A percentile compares a stretch with the other conserved stretches of the same genome.
phyloP scores from a whole-genome alignment of 1,140 invertebrate genomes.

The Atta cephalotes region DNA sequence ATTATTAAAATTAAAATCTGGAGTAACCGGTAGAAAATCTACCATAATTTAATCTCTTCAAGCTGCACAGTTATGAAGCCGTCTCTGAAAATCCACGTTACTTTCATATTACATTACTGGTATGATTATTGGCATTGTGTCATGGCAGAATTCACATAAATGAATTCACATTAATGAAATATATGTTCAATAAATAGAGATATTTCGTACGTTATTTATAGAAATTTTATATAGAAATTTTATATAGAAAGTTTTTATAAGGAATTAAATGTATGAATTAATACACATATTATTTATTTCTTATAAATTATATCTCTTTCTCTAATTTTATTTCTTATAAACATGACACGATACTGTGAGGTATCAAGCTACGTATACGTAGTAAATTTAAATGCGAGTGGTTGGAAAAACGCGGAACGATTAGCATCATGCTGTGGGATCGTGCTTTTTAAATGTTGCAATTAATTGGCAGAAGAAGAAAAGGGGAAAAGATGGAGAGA shows the following conservation, averaged over 20 bases:
- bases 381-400: conserved; percentile 32
- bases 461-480: conserved; percentile 44
- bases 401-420: conserved; percentile 10
- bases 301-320: not conserved
- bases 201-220: not conserved
- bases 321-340: no score
- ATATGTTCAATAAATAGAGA: not conserved
- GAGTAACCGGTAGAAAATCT: conserved; percentile 41
- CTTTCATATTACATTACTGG: conserved; percentile 21
- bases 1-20: conserved; percentile 67
- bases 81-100: conserved; percentile 18
- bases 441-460: conserved; percentile 50
- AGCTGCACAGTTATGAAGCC: conserved; percentile 30
- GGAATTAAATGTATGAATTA: not conserved
- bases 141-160: not conserved
- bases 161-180: not conserved
- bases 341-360: not conserved
- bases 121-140: not conserved
- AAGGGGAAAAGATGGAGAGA: not conserved
- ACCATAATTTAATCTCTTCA: conserved; percentile 55
- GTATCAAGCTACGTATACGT: not conserved
- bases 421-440: conserved; percentile 36
- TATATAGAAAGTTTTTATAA: not conserved
- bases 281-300: not conserved
- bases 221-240: not conserved